A percentile compares a stretch with the other conserved stretches of the same genome.
These are phyloP conservation scores for Amphimedon queenslandica DNA, from an alignment of 37 sponge, comb jelly and placozoan genomes.

Conservation along the genomic window DNA sequence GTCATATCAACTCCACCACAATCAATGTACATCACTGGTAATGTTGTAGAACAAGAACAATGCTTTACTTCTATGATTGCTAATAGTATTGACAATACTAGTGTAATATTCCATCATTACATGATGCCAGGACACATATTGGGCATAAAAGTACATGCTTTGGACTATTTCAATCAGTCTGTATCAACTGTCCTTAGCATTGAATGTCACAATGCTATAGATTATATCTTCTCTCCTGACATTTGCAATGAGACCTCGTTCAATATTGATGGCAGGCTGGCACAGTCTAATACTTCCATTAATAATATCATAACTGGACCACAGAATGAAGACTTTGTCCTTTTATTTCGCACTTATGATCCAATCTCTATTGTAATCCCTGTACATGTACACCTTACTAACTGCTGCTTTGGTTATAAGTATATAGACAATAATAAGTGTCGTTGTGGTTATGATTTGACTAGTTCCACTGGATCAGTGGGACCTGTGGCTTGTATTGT, in stretches of 20 bases:
- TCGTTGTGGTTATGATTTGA: no score
- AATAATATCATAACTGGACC: neutral
- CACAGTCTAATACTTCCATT: neutral
- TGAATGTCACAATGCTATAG: neutral
- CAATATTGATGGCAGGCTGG: neutral
- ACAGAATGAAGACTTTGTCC: neutral
- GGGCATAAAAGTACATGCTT: neutral
- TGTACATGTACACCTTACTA: neutral
- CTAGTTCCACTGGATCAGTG: no score
- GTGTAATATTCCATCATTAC: neutral
- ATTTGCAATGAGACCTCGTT: neutral
- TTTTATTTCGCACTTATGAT: neutral
- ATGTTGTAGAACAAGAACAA: neutral
- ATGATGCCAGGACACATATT: conserved; percentile 24
- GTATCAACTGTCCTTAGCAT: neutral
- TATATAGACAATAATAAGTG: conserved; percentile 1
- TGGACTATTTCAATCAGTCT: neutral
- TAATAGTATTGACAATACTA: neutral
- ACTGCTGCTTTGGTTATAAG: neutral
- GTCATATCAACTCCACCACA: neutral
- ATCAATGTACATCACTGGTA: neutral
- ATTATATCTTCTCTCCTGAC: neutral
- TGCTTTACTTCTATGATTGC: no score
- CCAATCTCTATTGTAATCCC: neutral
- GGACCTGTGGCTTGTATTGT: no score